Conservation (phyloP, 1,140 invertebrate species). For the Cephus cinctus region DNA sequence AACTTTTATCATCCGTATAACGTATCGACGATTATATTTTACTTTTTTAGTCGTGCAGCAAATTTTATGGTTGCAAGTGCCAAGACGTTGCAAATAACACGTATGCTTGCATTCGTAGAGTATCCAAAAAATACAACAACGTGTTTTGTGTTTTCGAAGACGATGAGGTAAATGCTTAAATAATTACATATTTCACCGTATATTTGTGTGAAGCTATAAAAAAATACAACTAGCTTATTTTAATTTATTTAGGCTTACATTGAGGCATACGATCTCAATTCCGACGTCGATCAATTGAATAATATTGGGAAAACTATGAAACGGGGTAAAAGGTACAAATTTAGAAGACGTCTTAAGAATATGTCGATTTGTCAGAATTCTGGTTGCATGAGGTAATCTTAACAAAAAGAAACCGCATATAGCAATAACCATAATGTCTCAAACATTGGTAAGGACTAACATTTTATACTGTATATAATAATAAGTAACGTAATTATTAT, state of each 20-base stretch:
- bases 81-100: conserved; percentile 84
- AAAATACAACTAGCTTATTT: conserved; percentile 11
- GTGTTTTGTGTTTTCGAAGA: conserved; percentile 79
- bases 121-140: conserved; percentile 58
- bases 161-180: conserved; percentile 59
- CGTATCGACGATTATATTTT: conserved; percentile 11
- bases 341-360: conserved; percentile 46
- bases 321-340: conserved; percentile 47
- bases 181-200: not conserved
- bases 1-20: too few relatives aligned
- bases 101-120: conserved; percentile 70
- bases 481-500: not conserved
- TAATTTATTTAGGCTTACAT: conserved; percentile 61
- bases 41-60: conserved; percentile 62
- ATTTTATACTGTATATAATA: not conserved
- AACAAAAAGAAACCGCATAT: not conserved
- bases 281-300: conserved; percentile 68
- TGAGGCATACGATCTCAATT: conserved; percentile 69
- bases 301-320: conserved; percentile 62
- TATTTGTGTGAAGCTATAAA: too few relatives aligned
- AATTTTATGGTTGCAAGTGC: conserved; percentile 73
- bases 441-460: not conserved
- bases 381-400: conserved; percentile 35
- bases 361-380: conserved; percentile 46
- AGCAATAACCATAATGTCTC: not conserved